Evolutionary conservation across 1,140 invertebrate genomes (phyloP), one percentile per base, ranked within the genome.

Genomic region (Teleopsis dalmanni): DNA sequence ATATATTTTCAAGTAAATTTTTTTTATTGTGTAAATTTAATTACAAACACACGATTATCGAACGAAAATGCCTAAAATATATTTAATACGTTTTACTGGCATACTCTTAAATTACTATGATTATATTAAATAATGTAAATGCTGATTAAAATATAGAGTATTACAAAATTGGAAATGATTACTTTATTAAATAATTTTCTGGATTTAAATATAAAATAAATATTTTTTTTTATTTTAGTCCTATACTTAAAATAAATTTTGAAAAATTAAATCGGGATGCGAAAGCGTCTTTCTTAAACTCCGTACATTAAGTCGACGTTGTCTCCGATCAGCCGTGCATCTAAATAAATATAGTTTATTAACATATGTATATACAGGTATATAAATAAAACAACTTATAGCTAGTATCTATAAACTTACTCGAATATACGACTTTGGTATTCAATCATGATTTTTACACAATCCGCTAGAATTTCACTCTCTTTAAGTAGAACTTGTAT

Each of bases 381-480:
- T 19, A 33, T 2, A 44, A 44, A 29, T 38, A 13, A 22, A 8
- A 43, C 13, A 41, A 23, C 16, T 21, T 16, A 16, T 8, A 21
- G 35, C 13, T 26, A 42, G 9, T 22, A n/a, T n/a, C n/a, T n/a
- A n/a, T n/a, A n/a, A n/a, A 68, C 65, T 68, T 62, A 68, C 65
- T 68, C 62, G 52, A 68, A 68, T 53, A 68, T 63, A 14, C 62
- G 59, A n/a, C 29, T 44, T 26, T 68, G 59, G 52, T 68, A 65
- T 55, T 68, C 65, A 33, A 68, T 68, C 65, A 68, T 68, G 16
- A 68, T 52, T 40, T 57, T 55, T n/a, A 68, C 65, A 29, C 65
- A 68, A 49, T 68, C 65, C 2, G 65, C 55, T 33, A 68, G 45
- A 1, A 56, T 57, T 48, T 68, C 65, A 25, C 59, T 58, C 35